These are phyloP conservation scores for Chamaea fasciata DNA, from an alignment of 2,113 vertebrate species.

Conservation along the genomic window DNA sequence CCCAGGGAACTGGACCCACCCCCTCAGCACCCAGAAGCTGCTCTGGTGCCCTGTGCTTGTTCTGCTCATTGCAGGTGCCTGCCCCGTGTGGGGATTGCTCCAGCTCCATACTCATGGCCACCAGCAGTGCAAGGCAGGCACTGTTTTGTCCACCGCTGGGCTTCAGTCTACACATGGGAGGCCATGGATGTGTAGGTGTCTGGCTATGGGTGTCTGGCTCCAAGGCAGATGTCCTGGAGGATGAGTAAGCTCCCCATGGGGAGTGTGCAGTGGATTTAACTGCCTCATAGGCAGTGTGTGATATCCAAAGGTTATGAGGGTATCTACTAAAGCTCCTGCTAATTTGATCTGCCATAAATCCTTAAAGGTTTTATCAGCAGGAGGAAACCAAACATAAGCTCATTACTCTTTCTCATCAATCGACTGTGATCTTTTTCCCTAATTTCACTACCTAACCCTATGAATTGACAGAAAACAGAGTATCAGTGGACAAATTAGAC, in stretches of 20 bases:
- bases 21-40: not conserved
- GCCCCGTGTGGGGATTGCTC: fast-evolving
- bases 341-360: not conserved
- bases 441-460: not conserved
- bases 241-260: not conserved
- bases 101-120: fast-evolving
- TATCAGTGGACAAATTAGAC: not conserved
- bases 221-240: not conserved
- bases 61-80: fast-evolving
- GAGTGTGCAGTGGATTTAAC: not conserved
- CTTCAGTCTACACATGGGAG: not conserved
- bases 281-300: not conserved
- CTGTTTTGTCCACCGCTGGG: not conserved
- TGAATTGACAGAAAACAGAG: not conserved
- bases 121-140: fast-evolving
- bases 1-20: not conserved
- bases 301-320: not conserved
- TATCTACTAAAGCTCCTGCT: not conserved
- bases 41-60: fast-evolving
- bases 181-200: not conserved
- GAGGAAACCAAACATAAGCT: not conserved
- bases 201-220: not conserved
- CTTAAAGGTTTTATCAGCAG: not conserved
- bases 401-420: not conserved
- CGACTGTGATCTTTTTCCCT: not conserved